Percentiles rank a stretch among this genome's conserved stretches.
These are phyloP conservation scores for Pogonomyrmex californicus DNA, from an alignment of 1,140 invertebrate genomes.

Conservation along the genomic window DNA sequence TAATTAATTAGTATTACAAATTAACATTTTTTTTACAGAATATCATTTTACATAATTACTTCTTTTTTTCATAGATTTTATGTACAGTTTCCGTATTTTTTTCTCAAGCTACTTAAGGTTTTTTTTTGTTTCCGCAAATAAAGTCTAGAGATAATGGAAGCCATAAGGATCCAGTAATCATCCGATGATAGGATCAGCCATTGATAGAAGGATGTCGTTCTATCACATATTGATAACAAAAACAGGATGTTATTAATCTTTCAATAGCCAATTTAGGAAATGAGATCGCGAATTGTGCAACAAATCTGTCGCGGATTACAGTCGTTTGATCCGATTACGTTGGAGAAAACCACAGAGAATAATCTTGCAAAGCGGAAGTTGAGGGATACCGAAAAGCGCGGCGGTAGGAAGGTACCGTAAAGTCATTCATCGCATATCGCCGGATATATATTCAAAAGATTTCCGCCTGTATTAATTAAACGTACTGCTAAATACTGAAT, in stretches of 20 bases:
- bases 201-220: not conserved
- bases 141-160: not conserved
- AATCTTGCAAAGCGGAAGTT: slow-evolving; percentile 61
- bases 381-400: slow-evolving; percentile 34
- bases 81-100: not conserved
- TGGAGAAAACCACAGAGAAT: slow-evolving; percentile 32
- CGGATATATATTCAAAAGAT: slow-evolving; percentile 18
- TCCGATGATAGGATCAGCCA: not conserved
- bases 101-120: not conserved
- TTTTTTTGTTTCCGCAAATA: not conserved
- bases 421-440: slow-evolving; percentile 39
- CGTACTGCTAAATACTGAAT: not conserved
- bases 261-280: slow-evolving; percentile 27
- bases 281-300: slow-evolving; percentile 42
- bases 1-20: too few relatives aligned
- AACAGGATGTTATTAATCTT: slow-evolving; percentile 56
- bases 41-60: too few relatives aligned
- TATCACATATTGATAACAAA: slow-evolving; percentile 30
- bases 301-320: slow-evolving; percentile 15
- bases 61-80: too few relatives aligned
- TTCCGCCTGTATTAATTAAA: not conserved
- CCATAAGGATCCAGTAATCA: not conserved
- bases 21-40: too few relatives aligned
- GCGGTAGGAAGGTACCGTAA: slow-evolving; percentile 42
- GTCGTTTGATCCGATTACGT: not conserved